Base-by-base conservation (phyloP, 92 coral and sea anemone genomes). In the Ricordea florida region DNA sequence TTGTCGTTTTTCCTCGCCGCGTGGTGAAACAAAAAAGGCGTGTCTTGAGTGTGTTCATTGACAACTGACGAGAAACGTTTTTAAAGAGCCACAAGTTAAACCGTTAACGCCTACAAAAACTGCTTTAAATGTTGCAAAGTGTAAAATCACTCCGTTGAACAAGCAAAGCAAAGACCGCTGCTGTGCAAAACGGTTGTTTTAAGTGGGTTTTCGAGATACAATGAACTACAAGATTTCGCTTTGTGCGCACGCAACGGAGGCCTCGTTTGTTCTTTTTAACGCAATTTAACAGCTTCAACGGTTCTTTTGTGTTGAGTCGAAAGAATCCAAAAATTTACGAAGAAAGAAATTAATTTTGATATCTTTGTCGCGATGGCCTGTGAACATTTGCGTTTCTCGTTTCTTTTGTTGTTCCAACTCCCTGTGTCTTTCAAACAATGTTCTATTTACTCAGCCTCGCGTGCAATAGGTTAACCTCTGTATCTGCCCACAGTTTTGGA, bases 21-120 rank as follows among this genome's bases (percentile, higher is more conserved):
- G 61, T 48, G 47, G 74, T 34, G 62, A 46, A 53, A 53, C 77
- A 70, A 70, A 55, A 38, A 51, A n/a, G n/a, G n/a, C 65, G 77
- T 35, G 77, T 20, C 25, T 24, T 70, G 21, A 23, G 77, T 41
- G 21, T 55, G 38, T 15, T 21, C 30, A 52, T 38, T 70, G 41
- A 28, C 77, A 70, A 63, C 77, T 70, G 77, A 35, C 27, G 21
- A 10, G 18, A 17, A 69, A 36, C 36, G 64, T 64, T 36, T 45
- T 16, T 14, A 14, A 23, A 56, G 38, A 70, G n/a, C n/a, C n/a
- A n/a, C n/a, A n/a, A n/a, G n/a, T n/a, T n/a, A n/a, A n/a, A n/a
- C n/a, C n/a, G n/a, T n/a, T n/a, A n/a, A n/a, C n/a, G n/a, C n/a
- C n/a, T n/a, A n/a, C n/a, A n/a, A n/a, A n/a, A n/a, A n/a, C n/a